Conservation (phyloP, 2,888 invertebrate species). For the Tenthredo livida region DNA sequence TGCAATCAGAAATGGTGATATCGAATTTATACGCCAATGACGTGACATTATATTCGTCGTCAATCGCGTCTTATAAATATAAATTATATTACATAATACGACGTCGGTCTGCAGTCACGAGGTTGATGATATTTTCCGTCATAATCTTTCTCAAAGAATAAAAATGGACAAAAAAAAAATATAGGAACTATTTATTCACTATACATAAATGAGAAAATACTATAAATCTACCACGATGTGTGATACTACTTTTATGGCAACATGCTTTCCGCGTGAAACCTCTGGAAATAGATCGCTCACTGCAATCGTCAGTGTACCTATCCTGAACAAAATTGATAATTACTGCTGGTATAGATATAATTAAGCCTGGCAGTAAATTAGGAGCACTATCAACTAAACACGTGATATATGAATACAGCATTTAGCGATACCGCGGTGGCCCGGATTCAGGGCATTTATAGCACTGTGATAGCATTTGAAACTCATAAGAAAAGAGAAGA, state of each 20-base stretch:
- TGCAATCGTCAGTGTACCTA: neutral
- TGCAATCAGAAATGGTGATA: neutral
- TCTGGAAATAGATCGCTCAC: neutral
- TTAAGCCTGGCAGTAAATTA: constrained; percentile 3
- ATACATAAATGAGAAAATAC: neutral
- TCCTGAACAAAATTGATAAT: neutral
- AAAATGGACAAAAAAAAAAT: neutral
- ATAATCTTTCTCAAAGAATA: neutral
- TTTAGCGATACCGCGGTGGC: neutral
- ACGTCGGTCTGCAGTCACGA: neutral
- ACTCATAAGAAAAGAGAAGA: neutral
- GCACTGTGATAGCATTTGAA: no score
- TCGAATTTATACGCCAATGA: neutral
- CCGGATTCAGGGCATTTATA: neutral
- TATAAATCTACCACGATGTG: neutral
- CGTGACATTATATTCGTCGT: neutral
- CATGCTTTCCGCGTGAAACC: neutral
- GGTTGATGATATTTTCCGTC: neutral
- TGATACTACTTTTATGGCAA: neutral
- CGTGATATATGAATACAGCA: neutral
- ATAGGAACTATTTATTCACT: neutral
- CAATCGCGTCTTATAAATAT: neutral
- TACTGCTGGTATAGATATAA: neutral
- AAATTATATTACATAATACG: neutral
- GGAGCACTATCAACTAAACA: neutral